Evolutionary conservation across 2,888 invertebrate genomes (phyloP), one percentile per base, ranked within the genome.

Genomic region (Watsonalla binaria): DNA sequence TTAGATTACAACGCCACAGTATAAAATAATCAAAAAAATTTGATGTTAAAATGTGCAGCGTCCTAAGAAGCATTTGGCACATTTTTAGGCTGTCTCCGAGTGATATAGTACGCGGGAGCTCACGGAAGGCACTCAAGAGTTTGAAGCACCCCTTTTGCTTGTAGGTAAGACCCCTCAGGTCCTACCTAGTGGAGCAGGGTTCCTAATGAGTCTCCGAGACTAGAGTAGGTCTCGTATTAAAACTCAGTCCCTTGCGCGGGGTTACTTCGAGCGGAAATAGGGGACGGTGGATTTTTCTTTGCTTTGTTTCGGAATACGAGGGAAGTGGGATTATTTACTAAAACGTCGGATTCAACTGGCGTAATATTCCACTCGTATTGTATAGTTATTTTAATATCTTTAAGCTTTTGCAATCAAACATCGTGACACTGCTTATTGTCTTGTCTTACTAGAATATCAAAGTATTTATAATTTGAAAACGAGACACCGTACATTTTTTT

Each of bases 181-280:
- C 81, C 84, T 80, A 72, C 70, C 74, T 68, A 63, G 61, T 62
- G 55, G 65, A 79, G 78, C 78, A 72, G 80, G 84, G 82, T 75
- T 82, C 81, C 87, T 90, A 90, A 90, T 90, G 90, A 90, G 90
- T 89, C 81, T 86, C 87, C 84, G 76, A 88, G 87, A 90, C 90
- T 89, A 88, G 86, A 90, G 84, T 76, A 89, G 86, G 70, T 76
- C 68, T 76, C 68, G 82, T 78, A 83, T 81, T 83, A 79, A 85
- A 86, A 81, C 83, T 85, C 77, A 78, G 74, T 74, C 74, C 86
- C 82, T 72, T 69, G 70, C 80, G 80, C 76, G 84, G 70, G 72
- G 75, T 78, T 81, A 74, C 78, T 72, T 80, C 79, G 76, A 68
- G 86, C 79, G 84, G 81, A 87, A 86, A 77, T 68, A 74, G 61